Evolutionary conservation across 1,140 invertebrate species (phyloP), one percentile per base, ranked within the genome.

Genomic region (Drosophila erecta): DNA sequence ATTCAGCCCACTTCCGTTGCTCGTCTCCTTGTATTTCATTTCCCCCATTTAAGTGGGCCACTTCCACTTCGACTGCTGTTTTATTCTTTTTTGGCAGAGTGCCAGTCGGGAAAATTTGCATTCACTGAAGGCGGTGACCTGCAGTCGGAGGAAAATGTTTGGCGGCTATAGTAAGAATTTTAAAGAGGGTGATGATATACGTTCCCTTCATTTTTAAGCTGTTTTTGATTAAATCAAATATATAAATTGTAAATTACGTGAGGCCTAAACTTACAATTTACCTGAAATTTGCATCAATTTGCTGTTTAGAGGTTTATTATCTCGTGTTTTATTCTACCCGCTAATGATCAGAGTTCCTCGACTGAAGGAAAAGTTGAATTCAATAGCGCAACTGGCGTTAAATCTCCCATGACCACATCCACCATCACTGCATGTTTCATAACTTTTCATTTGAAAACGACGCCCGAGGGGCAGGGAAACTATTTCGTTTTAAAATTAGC

Each of bases 401-500:
- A 64, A 61, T 54, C 73, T 58, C 54, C 33, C 35, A 41, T 20
- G 72, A 27, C 40, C 35, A 44, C 44, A 49, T 15, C 17, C 24
- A 43, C 50, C 71, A 44, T 27, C 43, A 59, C 44, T 67, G 47
- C 72, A 67, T 51, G 79, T 56, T 71, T 70, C 74, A 76, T 75
- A 79, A 83, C 53, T 81, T 62, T 75, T 69, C 46, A 44, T 55
- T 69, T 49, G 59, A 60, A 51, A 69, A 67, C 41, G 58, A 55
- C n/a, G 46, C 61, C 35, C 2, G 22, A 67, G 61, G 73, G 73
- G 37, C 43, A 30, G 15, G 41, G 55, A 57, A 74, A 70, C 46
- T 79, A 79, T 78, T 83, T 69, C 58, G 67, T 71, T 79, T 84
- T 76, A 58, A 73, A 84, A 79, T 79, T 84, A 79, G 76, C 76